phyloP scores from a whole-genome alignment of 2,797 vertebrate species.

The Ptychadena robeensis region DNA sequence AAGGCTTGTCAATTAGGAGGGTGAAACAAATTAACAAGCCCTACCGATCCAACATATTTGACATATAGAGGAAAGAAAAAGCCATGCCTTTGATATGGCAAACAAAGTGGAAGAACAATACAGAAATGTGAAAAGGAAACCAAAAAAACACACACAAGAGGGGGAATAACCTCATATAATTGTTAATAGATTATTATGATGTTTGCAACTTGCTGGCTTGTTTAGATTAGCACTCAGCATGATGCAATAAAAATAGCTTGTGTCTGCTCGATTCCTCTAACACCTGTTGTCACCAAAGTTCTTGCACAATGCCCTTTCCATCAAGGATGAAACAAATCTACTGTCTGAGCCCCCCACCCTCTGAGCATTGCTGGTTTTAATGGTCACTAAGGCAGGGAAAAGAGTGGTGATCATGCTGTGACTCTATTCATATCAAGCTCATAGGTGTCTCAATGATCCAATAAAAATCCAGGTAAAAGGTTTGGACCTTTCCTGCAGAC shows the following conservation, averaged over 20 bases:
- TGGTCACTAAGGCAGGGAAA: slow-evolving; percentile 59
- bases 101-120: slow-evolving; percentile 11
- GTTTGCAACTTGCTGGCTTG: slow-evolving; percentile 31
- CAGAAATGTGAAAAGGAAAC: not conserved
- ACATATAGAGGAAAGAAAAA: slow-evolving; percentile 28
- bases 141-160: not conserved
- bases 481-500: slow-evolving; percentile 15
- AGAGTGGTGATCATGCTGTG: slow-evolving; percentile 49
- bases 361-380: slow-evolving; percentile 59
- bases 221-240: slow-evolving; percentile 42
- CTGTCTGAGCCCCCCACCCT: slow-evolving; percentile 57
- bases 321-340: slow-evolving; percentile 61
- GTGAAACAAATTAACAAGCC: slow-evolving; percentile 55
- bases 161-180: not conserved
- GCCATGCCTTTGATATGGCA: slow-evolving; percentile 18
- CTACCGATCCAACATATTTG: slow-evolving; percentile 57
- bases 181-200: slow-evolving; percentile 24
- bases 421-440: slow-evolving; percentile 38
- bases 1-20: slow-evolving; percentile 28
- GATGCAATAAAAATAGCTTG: slow-evolving; percentile 43
- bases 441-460: slow-evolving; percentile 42
- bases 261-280: slow-evolving; percentile 40
- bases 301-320: slow-evolving; percentile 62
- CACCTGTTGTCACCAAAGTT: slow-evolving; percentile 49
- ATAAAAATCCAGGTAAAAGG: slow-evolving; percentile 43